phyloP scores from a whole-genome alignment of 2,113 vertebrate species.

The Periophthalmus modestus region DNA sequence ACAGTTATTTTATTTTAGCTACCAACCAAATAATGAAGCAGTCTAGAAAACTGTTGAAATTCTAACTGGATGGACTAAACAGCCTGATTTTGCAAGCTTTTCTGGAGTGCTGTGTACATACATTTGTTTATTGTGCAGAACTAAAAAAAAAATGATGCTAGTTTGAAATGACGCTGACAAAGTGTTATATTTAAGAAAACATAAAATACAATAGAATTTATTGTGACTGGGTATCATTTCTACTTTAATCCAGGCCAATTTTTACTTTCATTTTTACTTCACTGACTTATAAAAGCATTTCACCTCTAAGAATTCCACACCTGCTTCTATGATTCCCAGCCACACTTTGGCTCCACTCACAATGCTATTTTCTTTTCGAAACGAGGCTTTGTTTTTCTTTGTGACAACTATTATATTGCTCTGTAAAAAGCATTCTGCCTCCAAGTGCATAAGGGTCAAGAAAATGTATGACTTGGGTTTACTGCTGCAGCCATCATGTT shows the following conservation, averaged over 20 bases:
- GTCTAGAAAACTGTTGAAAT: too few relatives aligned
- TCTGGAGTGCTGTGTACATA: too few relatives aligned
- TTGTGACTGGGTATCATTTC: neutral
- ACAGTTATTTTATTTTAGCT: too few relatives aligned
- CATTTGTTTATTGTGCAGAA: neutral
- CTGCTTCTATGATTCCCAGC: neutral
- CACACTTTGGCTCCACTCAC: neutral
- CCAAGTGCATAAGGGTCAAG: slow-evolving; percentile 14
- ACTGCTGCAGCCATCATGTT: neutral
- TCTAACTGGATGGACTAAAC: too few relatives aligned
- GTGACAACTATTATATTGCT: neutral
- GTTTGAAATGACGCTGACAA: neutral
- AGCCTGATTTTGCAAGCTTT: too few relatives aligned
- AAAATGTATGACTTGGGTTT: neutral
- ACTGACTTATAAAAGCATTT: neutral
- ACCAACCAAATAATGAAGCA: too few relatives aligned
- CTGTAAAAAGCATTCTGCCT: neutral
- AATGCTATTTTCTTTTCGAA: slow-evolving; percentile 1
- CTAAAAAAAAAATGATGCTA: too few relatives aligned
- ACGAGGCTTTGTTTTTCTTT: neutral
- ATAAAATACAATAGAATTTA: neutral
- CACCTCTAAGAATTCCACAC: neutral
- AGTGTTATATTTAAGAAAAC: neutral
- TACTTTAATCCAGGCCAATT: neutral
- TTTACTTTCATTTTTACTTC: neutral